phyloP scores from a whole-genome alignment of 1,140 invertebrate genomes.

The Cotesia glomerata region DNA sequence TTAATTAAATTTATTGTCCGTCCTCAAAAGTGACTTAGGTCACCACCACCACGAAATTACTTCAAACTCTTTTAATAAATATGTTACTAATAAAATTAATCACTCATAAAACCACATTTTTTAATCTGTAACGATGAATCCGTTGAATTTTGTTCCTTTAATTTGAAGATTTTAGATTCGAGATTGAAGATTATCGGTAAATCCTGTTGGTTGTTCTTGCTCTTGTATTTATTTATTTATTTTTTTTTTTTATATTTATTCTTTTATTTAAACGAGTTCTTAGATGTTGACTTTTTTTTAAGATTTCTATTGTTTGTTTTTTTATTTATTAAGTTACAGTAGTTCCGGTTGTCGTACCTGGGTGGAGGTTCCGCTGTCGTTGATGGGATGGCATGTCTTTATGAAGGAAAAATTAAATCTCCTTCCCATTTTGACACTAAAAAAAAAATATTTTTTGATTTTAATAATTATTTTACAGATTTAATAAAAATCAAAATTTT shows the following conservation, averaged over 20 bases:
- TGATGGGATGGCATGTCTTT: conserved; percentile 61
- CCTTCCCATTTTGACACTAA: conserved; percentile 64
- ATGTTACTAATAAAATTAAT: background rate
- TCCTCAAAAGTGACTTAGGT: conserved; percentile 18
- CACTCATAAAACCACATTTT: background rate
- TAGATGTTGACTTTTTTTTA: conserved; percentile 32
- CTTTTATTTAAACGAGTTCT: conserved; percentile 10
- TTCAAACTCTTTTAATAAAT: background rate
- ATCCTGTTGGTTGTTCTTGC: too few species aligned
- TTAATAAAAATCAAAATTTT: background rate
- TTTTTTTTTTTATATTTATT: conserved; percentile 16
- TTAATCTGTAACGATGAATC: background rate
- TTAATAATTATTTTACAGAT: conserved; percentile 9
- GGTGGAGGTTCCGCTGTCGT: conserved; percentile 53
- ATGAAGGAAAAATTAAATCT: conserved; percentile 58
- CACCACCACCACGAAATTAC: conserved; percentile 26
- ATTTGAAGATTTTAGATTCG: background rate
- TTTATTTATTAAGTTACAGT: conserved; percentile 43
- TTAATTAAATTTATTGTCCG: conserved; percentile 30
- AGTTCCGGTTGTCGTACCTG: conserved; percentile 41
- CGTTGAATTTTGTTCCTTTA: background rate
- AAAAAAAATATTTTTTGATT: conserved; percentile 20
- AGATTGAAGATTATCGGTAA: too few species aligned
- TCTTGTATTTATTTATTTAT: background rate
- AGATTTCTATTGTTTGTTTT: conserved; percentile 29